These are phyloP conservation scores for Stegodyphus mimosarum DNA, from an alignment of 1,140 invertebrate genomes.

Conservation along the genomic window DNA sequence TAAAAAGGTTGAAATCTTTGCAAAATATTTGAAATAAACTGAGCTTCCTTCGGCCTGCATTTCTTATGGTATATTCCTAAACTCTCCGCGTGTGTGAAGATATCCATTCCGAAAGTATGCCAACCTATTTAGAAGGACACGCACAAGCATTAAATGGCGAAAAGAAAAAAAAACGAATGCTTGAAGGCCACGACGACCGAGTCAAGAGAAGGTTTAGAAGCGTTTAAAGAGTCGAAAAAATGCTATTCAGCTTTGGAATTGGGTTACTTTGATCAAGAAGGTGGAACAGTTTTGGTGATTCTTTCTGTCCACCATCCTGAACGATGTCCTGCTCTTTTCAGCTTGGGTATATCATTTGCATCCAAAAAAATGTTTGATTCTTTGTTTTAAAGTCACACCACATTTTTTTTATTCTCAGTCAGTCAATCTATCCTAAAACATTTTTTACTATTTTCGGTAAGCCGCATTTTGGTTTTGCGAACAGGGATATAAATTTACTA, in stretches of 20 bases:
- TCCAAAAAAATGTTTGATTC: too few species aligned
- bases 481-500: too few species aligned
- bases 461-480: too few species aligned
- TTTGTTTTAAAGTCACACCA: too few species aligned
- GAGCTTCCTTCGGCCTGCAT: neutral
- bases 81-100: neutral
- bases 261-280: neutral
- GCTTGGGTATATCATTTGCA: too few species aligned
- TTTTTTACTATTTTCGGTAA: too few species aligned
- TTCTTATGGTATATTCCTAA: neutral
- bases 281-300: neutral
- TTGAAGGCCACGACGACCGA: neutral
- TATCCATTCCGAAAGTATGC: neutral
- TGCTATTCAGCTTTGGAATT: neutral
- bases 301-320: neutral
- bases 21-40: too few species aligned
- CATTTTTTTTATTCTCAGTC: too few species aligned
- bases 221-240: neutral
- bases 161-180: neutral
- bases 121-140: neutral
- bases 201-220: neutral
- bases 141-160: neutral
- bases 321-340: neutral
- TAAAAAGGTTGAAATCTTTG: too few species aligned
- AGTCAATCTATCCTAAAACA: too few species aligned